Evolutionary conservation across 2,113 vertebrate genomes (phyloP).

Genomic region (Beaufortia kweichowensis): DNA sequence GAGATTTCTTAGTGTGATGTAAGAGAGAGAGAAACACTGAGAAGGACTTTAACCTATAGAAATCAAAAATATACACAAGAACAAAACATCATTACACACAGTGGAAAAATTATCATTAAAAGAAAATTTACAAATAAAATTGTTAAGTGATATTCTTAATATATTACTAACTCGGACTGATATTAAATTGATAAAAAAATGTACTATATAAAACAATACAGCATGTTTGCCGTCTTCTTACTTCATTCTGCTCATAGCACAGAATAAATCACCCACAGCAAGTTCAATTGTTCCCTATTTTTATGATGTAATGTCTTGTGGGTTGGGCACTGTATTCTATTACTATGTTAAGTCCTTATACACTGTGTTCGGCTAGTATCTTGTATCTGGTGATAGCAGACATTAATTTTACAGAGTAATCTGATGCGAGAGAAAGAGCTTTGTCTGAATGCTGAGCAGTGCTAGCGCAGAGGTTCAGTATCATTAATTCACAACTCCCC

Average conservation of each 20-base stretch:
- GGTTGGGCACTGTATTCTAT: background rate
- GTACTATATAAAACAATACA: background rate
- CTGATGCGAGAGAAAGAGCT: slow-evolving; percentile 57
- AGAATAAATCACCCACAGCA: background rate
- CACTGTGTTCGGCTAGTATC: slow-evolving; percentile 65
- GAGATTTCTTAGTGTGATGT: slow-evolving; percentile 14
- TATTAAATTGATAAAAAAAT: background rate
- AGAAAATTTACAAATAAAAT: background rate
- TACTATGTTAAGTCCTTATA: slow-evolving; percentile 36
- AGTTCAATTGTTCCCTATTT: slow-evolving; percentile 4
- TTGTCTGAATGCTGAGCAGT: slow-evolving; percentile 47
- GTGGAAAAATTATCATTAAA: background rate
- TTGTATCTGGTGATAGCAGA: slow-evolving; percentile 66
- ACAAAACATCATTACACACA: background rate
- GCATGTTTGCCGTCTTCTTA: background rate
- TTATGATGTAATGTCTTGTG: background rate
- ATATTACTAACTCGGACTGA: background rate
- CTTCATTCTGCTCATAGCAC: background rate
- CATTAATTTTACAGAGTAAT: slow-evolving; percentile 76
- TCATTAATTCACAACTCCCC: background rate
- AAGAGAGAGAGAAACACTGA: background rate
- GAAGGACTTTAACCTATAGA: background rate
- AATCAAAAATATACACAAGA: slow-evolving; percentile 5
- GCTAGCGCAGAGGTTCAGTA: background rate
- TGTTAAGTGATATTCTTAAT: background rate